A percentile compares a stretch with the other conserved stretches of the same genome.
These are phyloP conservation scores for Pseudoatta argentina DNA, from an alignment of 1,140 invertebrate genomes.

Conservation along the genomic window DNA sequence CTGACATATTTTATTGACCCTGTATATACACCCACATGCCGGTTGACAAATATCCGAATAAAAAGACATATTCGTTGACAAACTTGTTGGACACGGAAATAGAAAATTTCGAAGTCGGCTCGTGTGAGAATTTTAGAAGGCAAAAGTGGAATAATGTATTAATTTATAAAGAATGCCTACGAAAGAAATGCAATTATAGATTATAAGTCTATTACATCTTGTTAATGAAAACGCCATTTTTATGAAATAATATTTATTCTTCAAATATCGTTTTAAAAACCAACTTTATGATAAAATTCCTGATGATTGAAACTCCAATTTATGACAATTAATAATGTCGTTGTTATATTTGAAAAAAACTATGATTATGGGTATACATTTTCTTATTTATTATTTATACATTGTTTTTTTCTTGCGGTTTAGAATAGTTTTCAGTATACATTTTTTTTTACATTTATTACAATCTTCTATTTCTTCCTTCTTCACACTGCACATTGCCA, in stretches of 20 bases:
- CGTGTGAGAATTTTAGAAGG: neutral
- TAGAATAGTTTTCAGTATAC: too few species aligned
- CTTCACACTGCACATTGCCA: too few species aligned
- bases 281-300: neutral
- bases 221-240: neutral
- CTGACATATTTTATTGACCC: constrained; percentile 32
- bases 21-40: constrained; percentile 58
- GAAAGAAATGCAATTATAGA: neutral
- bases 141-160: neutral
- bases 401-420: too few species aligned
- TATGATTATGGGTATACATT: neutral
- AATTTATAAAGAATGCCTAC: neutral
- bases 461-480: too few species aligned
- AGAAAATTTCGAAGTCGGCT: constrained; percentile 66
- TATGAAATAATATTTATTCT: neutral
- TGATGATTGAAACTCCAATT: neutral
- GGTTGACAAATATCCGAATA: constrained; percentile 65
- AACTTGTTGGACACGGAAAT: constrained; percentile 66
- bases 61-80: constrained; percentile 67
- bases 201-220: neutral
- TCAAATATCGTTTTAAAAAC: neutral
- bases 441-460: too few species aligned
- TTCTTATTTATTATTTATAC: too few species aligned
- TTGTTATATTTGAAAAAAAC: neutral
- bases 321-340: neutral